Percentiles rank a stretch among this genome's conserved stretches.
These are phyloP conservation scores for Clinocottus analis DNA, from an alignment of 2,113 vertebrate species.

Conservation along the genomic window DNA sequence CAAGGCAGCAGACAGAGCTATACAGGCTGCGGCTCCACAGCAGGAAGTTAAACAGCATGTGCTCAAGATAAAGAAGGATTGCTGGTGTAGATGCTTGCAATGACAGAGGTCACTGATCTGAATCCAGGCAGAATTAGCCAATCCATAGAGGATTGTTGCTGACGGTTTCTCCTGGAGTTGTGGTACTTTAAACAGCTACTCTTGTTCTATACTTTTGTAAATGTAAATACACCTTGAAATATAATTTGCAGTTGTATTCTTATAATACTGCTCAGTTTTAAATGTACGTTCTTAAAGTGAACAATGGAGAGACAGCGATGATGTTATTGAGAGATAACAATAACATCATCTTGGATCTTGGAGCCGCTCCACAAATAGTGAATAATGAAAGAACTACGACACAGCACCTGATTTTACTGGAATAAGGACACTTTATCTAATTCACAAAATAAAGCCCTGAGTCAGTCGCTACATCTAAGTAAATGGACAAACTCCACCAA, in stretches of 20 bases:
- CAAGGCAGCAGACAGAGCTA: conserved; percentile 49
- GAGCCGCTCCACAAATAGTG: conserved; percentile 16
- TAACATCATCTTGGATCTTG: too few species aligned
- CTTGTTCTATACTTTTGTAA: conserved; percentile 7
- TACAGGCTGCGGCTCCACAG: conserved; percentile 42
- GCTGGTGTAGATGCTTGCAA: neutral
- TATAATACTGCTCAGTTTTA: neutral
- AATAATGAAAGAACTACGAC: conserved; percentile 35
- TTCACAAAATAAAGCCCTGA: neutral
- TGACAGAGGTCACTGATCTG: conserved; percentile 17
- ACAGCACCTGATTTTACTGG: conserved; percentile 21
- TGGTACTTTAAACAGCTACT: neutral
- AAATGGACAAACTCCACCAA: conserved; percentile 10
- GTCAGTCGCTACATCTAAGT: conserved; percentile 6
- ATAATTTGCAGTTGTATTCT: neutral
- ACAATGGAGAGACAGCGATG: neutral
- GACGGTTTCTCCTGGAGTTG: conserved; percentile 6
- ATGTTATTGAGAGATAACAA: conserved; percentile 27
- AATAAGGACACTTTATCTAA: conserved; percentile 3
- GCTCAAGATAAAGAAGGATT: conserved; percentile 36
- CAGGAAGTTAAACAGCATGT: conserved; percentile 55
- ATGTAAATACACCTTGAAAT: neutral
- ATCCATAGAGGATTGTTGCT: neutral
- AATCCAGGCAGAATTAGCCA: conserved; percentile 4
- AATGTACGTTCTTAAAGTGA: neutral